Conservation (phyloP, 2,888 invertebrate species). For the Cybosia mesomella region DNA sequence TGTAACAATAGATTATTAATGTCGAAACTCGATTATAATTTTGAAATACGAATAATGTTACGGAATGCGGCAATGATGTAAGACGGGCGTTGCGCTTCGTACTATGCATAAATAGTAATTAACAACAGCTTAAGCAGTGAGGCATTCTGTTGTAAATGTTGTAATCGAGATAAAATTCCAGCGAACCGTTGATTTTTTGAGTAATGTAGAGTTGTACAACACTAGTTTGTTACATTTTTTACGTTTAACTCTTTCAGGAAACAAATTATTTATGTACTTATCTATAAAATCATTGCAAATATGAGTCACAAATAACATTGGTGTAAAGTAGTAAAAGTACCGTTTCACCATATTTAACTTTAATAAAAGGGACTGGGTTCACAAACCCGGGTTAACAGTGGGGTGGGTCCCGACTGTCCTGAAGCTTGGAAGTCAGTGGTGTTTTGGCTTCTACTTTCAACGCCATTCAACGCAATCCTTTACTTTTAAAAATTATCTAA, state of each 20-base stretch:
- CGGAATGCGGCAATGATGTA: slow-evolving; percentile 58
- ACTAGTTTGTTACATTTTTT: background rate
- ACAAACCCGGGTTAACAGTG: too few relatives aligned
- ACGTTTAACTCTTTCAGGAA: background rate
- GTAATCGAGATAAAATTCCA: slow-evolving; percentile 40
- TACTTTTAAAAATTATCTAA: too few relatives aligned
- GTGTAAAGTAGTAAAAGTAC: too few relatives aligned
- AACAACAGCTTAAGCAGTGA: slow-evolving; percentile 37
- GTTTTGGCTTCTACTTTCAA: too few relatives aligned
- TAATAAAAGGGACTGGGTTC: too few relatives aligned
- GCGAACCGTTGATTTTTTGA: slow-evolving; percentile 23
- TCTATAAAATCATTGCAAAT: background rate
- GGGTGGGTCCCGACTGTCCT: too few relatives aligned
- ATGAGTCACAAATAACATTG: background rate
- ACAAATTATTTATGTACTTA: background rate
- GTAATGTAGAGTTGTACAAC: slow-evolving; percentile 11
- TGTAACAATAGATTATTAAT: background rate
- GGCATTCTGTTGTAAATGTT: slow-evolving; percentile 39
- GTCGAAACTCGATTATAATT: slow-evolving; percentile 16
- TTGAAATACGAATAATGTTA: slow-evolving; percentile 50
- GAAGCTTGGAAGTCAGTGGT: too few relatives aligned
- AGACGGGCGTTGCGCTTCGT: slow-evolving; percentile 40
- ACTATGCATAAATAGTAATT: slow-evolving; percentile 43
- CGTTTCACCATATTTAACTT: too few relatives aligned
- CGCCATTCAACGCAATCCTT: too few relatives aligned